Evolutionary conservation across 2,888 invertebrate genomes (phyloP).

Genomic region (Megamerina dolium): DNA sequence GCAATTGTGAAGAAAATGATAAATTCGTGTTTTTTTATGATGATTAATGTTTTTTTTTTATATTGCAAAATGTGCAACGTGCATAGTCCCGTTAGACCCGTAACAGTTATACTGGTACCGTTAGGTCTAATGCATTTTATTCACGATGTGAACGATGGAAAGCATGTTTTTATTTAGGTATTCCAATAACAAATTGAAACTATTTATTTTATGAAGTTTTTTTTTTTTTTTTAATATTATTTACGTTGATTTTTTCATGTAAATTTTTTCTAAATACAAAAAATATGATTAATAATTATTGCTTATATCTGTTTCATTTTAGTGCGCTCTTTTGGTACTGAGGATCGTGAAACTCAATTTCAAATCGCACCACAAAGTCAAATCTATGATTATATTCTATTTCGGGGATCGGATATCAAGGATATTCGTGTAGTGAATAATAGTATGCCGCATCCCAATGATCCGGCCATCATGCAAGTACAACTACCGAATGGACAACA

Average conservation of each 20-base stretch:
- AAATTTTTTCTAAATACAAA: too few relatives aligned
- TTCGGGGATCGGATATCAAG: slow-evolving; percentile 97
- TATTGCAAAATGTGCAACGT: too few relatives aligned
- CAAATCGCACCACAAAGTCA: slow-evolving; percentile 96
- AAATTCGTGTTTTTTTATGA: too few relatives aligned
- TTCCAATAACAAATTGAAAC: too few relatives aligned
- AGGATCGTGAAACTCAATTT: slow-evolving; percentile 91
- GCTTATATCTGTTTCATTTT: slow-evolving; percentile 43
- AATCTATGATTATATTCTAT: slow-evolving; percentile 97
- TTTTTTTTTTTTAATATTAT: too few relatives aligned
- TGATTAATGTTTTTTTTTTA: too few relatives aligned
- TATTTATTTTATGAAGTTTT: too few relatives aligned
- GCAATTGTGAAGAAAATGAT: too few relatives aligned
- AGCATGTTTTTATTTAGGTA: too few relatives aligned
- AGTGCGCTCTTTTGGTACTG: slow-evolving; percentile 99
- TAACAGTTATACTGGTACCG: neutral
- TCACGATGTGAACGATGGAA: neutral
- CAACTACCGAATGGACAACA: slow-evolving; percentile 65
- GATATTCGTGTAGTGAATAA: slow-evolving; percentile 94
- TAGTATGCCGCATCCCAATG: slow-evolving; percentile 81
- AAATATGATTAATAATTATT: neutral
- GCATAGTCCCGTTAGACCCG: neutral
- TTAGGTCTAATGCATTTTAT: neutral
- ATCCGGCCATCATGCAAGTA: slow-evolving; percentile 96
- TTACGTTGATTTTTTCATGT: too few relatives aligned